A percentile compares a stretch with the other conserved stretches of the same genome.
These are phyloP conservation scores for Monochamus alternatus DNA, from an alignment of 2,888 invertebrate genomes.

Conservation along the genomic window DNA sequence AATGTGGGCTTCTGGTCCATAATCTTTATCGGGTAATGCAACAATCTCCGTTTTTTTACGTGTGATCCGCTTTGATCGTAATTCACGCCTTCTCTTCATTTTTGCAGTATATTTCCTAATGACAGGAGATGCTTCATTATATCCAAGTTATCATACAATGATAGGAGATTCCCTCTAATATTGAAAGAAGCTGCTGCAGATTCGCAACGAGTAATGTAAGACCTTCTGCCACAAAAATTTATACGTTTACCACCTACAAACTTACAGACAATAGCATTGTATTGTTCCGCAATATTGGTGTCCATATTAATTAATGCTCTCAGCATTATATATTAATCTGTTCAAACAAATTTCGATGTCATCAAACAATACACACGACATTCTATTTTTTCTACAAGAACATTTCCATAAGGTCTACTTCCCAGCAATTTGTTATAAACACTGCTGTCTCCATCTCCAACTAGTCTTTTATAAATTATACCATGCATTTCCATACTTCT, in stretches of 20 bases:
- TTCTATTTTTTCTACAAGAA: conserved; percentile 55
- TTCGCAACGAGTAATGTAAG: conserved; percentile 60
- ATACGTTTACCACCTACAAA: conserved; percentile 63
- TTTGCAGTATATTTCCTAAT: conserved; percentile 18
- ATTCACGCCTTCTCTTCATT: conserved; percentile 9
- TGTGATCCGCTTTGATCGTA: neutral
- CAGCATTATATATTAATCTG: conserved; percentile 20
- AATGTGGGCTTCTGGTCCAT: conserved; percentile 19
- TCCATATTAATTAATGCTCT: conserved; percentile 15
- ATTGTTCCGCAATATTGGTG: conserved; percentile 20
- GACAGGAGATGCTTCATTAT: conserved; percentile 12
- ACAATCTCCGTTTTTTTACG: conserved; percentile 5
- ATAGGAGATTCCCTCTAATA: conserved; percentile 22
- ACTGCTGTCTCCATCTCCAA: conserved; percentile 65
- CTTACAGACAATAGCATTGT: conserved; percentile 27
- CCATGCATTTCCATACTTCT: conserved; percentile 57
- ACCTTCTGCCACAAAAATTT: conserved; percentile 57
- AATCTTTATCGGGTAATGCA: conserved; percentile 40
- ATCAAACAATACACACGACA: conserved; percentile 47
- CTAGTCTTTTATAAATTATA: conserved; percentile 57
- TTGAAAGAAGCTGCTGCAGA: conserved; percentile 64
- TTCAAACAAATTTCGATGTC: conserved; percentile 17
- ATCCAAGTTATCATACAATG: neutral
- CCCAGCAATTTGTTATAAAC: conserved; percentile 58
- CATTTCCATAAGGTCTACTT: conserved; percentile 52